Percentiles rank a stretch among this genome's conserved stretches.
phyloP scores from a whole-genome alignment of 2,113 vertebrate species.

The Bagarius yarrelli region DNA sequence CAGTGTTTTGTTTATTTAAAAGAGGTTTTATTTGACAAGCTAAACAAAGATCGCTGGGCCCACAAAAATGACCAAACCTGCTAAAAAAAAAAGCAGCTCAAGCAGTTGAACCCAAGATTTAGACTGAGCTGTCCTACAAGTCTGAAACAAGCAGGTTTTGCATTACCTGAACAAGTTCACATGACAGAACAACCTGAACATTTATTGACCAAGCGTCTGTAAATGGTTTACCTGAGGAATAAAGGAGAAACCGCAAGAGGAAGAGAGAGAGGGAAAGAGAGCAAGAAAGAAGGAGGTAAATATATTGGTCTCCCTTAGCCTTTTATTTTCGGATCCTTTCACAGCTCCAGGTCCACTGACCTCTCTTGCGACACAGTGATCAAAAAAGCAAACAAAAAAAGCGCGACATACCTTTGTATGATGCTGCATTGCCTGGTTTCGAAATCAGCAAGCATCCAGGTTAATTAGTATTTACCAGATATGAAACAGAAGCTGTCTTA shows the following conservation, averaged over 20 bases:
- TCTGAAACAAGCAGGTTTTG: conserved; percentile 40
- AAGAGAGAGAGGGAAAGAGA: conserved; percentile 25
- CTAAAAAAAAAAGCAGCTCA: not conserved
- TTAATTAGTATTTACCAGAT: conserved; percentile 13
- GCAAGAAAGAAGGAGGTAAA: conserved; percentile 19
- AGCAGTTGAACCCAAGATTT: not conserved
- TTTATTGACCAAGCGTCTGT: conserved; percentile 52
- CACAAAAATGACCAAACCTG: conserved; percentile 13
- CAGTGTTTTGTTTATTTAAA: conserved; percentile 28
- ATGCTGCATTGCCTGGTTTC: conserved; percentile 17
- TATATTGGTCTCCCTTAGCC: conserved; percentile 37
- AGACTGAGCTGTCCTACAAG: not conserved
- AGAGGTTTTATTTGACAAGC: conserved; percentile 22
- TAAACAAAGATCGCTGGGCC: conserved; percentile 16
- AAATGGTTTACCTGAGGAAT: conserved; percentile 51
- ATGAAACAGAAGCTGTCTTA: conserved; percentile 11
- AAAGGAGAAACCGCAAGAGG: conserved; percentile 49
- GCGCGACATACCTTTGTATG: conserved; percentile 17
- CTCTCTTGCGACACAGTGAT: conserved; percentile 44
- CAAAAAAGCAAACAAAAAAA: conserved; percentile 25
- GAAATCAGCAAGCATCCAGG: conserved; percentile 11
- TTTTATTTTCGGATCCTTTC: conserved; percentile 38
- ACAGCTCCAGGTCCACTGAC: conserved; percentile 46
- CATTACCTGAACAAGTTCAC: conserved; percentile 51
- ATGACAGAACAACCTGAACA: conserved; percentile 44